Evolutionary conservation across 1,140 invertebrate species (phyloP), one percentile per base, ranked within the genome.

Genomic region (Ceratosolen fusciceps): DNA sequence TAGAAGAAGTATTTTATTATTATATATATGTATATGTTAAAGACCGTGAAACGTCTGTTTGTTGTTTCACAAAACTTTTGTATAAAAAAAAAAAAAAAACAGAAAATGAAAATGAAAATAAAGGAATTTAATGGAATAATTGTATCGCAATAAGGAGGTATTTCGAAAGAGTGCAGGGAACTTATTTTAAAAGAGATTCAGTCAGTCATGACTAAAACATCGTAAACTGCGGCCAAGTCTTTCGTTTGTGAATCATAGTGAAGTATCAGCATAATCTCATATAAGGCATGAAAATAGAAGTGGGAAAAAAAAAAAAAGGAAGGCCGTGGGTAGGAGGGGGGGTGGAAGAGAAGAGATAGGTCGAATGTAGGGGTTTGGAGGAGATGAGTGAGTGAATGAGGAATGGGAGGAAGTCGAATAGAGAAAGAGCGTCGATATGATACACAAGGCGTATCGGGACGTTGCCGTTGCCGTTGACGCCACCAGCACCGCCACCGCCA

Each of bases 181-280:
- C n/a, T 62, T 78, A 62, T 78, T 71, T 78, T 47, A 34, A 54
- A 58, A 60, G 49, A 60, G 31, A 24, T 29, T 49, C 68, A 21
- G 24, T 26, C 72, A 37, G 62, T 75, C 79, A 80, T 80, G 65
- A 75, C 79, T 80, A 75, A 80, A 80, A 75, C 79, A 75, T 75
- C 73, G 73, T 80, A 80, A 80, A 80, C 52, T 70, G 56, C 29
- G 47, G n/a, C 19, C 8, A 29, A 79, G 77, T 56, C 71, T 80
- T 70, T 75, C 72, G 62, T 60, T 80, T 75, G 47, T 75, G 73
- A 60, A 74, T 80, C 73, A 60, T 75, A 75, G 79, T 75, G 70
- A 80, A 80, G 73, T 65, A 80, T 80, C 79, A 80, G 73, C 79
- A 80, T 80, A 80, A 80, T 80, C 79, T 80, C 65, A 52, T 43